Evolutionary conservation across 2,113 vertebrate species (phyloP).

Genomic region (Excalfactoria chinensis): DNA sequence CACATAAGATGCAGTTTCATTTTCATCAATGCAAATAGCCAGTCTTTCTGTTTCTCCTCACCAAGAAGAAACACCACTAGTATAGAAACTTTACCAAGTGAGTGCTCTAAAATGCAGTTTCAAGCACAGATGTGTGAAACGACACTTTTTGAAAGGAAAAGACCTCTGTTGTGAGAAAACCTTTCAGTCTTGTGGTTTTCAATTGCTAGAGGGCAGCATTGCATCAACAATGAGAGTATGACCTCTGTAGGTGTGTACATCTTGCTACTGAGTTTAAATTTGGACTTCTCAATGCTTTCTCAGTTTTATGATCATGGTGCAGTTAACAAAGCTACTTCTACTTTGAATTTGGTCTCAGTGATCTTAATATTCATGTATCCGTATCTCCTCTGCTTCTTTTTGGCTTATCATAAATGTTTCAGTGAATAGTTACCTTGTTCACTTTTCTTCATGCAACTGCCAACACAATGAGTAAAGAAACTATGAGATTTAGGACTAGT

Average conservation of each 20-base stretch:
- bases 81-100: neutral
- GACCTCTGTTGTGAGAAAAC: neutral
- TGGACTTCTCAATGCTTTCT: neutral
- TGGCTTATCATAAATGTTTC: neutral
- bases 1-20: neutral
- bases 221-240: neutral
- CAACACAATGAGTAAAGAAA: neutral
- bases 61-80: neutral
- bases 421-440: neutral
- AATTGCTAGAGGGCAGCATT: constrained; percentile 70
- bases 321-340: neutral
- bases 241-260: neutral
- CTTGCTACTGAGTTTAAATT: neutral
- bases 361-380: neutral
- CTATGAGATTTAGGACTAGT: neutral
- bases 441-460: neutral
- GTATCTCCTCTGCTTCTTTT: neutral
- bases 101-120: neutral
- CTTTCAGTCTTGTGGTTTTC: neutral
- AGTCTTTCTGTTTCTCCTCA: neutral
- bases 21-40: neutral
- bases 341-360: neutral
- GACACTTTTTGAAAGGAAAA: neutral
- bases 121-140: neutral
- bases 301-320: neutral